Conservation (phyloP, 2,113 vertebrate genomes). For the Pteropus alecto region DNA sequence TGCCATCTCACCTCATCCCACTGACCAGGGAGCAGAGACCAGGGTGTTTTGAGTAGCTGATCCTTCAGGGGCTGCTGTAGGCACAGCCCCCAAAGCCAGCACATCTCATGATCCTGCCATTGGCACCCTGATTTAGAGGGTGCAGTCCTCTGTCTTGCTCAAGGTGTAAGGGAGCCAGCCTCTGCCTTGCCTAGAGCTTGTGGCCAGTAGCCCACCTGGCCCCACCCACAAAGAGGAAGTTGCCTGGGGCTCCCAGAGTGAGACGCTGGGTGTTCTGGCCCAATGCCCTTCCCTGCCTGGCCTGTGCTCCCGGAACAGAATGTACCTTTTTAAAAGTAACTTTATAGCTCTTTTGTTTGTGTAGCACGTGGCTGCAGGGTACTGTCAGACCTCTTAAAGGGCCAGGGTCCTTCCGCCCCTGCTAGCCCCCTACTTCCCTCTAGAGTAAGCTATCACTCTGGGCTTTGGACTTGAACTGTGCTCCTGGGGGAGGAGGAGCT, state of each 20-base stretch:
- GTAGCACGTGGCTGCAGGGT: constrained; percentile 19
- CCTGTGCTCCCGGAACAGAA: constrained; percentile 50
- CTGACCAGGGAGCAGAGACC: not conserved
- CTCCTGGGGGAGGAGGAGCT: not conserved
- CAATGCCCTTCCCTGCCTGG: constrained; percentile 26
- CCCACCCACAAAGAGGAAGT: constrained; percentile 48
- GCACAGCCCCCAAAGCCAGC: not conserved
- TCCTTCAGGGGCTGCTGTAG: not conserved
- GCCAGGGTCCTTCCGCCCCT: not conserved
- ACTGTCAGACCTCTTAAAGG: constrained; percentile 61
- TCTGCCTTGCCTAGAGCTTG: not conserved
- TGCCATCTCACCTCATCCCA: not conserved
- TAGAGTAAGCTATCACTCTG: not conserved
- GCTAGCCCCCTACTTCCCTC: not conserved
- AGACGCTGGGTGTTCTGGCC: constrained; percentile 59
- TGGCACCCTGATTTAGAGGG: not conserved
- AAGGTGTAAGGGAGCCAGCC: not conserved
- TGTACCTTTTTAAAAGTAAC: constrained; percentile 71
- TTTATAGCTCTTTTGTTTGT: constrained; percentile 66
- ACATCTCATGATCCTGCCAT: not conserved
- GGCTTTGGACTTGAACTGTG: not conserved
- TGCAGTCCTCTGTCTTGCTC: not conserved
- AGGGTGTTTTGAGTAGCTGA: not conserved
- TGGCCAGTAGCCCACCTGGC: constrained; percentile 50
- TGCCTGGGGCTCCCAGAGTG: constrained; percentile 29